Evolutionary conservation across 2,888 invertebrate genomes (phyloP), one percentile per base, ranked within the genome.

Genomic region (Epinotia nisella): DNA sequence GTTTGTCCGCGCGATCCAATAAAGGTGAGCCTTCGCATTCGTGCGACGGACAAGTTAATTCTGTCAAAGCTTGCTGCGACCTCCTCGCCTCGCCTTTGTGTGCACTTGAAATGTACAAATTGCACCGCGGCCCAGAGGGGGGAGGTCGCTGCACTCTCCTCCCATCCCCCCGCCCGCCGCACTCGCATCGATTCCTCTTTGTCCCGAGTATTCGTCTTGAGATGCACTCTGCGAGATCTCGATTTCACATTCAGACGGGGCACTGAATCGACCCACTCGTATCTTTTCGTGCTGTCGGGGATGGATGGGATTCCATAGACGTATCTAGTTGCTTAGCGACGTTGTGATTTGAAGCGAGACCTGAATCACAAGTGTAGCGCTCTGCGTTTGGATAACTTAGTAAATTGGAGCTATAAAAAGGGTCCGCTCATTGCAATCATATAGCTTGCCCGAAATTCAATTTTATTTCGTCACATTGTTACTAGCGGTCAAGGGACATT

Each of bases 81-180:
- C 91, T 90, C 88, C 88, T 89, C 91, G 90, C 88, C 84, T 89
- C 85, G 91, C 90, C 90, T 93, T 93, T 93, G 92, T 92, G 88
- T 91, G 91, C 90, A 92, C 92, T 93, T 93, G 92, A 93, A 93
- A 93, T 92, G 93, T 92, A 93, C 93, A 93, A 93, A 93, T 93
- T 93, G 92, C 94, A 92, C 87, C 87, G 90, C 89, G 89, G 87
- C 86, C 83, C 83, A 86, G 81, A 79, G 85, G 89, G 88, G 81
- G 88, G 88, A 89, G 91, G 91, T 89, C 90, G 88, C 85, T 90
- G 90, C 89, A 90, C 90, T 89, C 84, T 83, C 85, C 84, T 85
- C 87, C 85, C 81, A 83, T 85, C 86, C 85, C 86, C 87, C 85
- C 86, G 84, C 86, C 83, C 88, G 84, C 82, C 81, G 84, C 86